Conservation (phyloP, 2,888 invertebrate genomes). For the Trimorus sp. region DNA sequence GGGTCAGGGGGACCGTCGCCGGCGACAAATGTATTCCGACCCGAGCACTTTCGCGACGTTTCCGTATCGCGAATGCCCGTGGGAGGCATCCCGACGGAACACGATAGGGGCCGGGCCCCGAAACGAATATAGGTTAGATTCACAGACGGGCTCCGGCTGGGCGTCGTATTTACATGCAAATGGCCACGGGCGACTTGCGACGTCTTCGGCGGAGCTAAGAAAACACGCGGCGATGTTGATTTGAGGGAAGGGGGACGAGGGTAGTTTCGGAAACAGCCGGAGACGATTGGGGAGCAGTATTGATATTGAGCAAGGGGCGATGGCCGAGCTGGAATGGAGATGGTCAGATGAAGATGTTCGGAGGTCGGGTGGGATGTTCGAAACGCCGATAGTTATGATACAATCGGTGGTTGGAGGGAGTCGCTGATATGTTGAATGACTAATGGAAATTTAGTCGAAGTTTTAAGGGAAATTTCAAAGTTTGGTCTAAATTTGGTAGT, state of each 20-base stretch:
- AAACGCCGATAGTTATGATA: no score
- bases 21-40: conserved; percentile 48
- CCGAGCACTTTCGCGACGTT: conserved; percentile 58
- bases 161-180: conserved; percentile 75
- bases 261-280: background rate
- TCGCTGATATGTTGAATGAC: no score
- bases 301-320: background rate
- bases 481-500: no score
- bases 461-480: no score
- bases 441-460: no score
- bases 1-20: conserved; percentile 46
- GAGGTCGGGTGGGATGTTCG: no score
- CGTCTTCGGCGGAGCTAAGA: conserved; percentile 23
- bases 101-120: conserved; percentile 56
- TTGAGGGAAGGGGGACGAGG: background rate
- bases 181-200: conserved; percentile 58
- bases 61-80: conserved; percentile 53
- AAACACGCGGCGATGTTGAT: conserved; percentile 20
- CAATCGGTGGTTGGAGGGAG: no score
- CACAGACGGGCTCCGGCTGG: conserved; percentile 45
- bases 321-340: no score
- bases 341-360: no score
- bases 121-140: conserved; percentile 74
- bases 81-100: conserved; percentile 59
- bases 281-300: background rate